Percentiles rank a stretch among this genome's conserved stretches.
phyloP scores from a whole-genome alignment of 2,888 invertebrate genomes.

The Habrosyne pyritoides region DNA sequence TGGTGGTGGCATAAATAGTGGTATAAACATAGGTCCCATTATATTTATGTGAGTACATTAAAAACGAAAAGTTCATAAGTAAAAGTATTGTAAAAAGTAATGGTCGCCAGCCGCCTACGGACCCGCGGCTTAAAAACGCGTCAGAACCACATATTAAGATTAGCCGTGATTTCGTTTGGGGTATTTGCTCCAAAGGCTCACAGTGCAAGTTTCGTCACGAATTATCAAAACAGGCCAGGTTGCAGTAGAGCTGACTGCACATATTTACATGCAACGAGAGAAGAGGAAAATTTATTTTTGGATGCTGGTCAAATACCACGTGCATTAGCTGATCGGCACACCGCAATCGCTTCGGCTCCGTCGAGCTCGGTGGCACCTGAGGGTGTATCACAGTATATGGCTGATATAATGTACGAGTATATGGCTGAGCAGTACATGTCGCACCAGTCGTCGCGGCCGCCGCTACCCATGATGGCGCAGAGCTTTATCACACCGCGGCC shows the following conservation, averaged over 20 bases:
- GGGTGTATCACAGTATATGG: slow-evolving; percentile 1
- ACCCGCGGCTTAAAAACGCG: slow-evolving; percentile 35
- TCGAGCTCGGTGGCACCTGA: slow-evolving; percentile 12
- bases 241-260: slow-evolving; percentile 62
- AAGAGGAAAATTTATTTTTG: slow-evolving; percentile 61
- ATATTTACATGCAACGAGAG: slow-evolving; percentile 61
- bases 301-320: slow-evolving; percentile 56
- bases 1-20: not conserved
- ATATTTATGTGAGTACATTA: not conserved
- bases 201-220: slow-evolving; percentile 72
- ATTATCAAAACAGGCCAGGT: slow-evolving; percentile 63
- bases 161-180: slow-evolving; percentile 70
- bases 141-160: slow-evolving; percentile 33
- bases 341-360: slow-evolving; percentile 40
- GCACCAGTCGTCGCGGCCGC: slow-evolving; percentile 35
- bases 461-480: slow-evolving; percentile 34
- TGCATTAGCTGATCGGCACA: slow-evolving; percentile 59
- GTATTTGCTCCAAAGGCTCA: slow-evolving; percentile 58
- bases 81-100: slow-evolving; percentile 50
- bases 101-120: slow-evolving; percentile 58
- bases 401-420: too few species aligned
- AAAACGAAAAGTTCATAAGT: slow-evolving; percentile 43
- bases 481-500: slow-evolving; percentile 24
- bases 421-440: not conserved
- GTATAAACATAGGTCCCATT: not conserved